These are phyloP conservation scores for Oreocharis arfaki DNA, from an alignment of 2,113 vertebrate species.

Conservation along the genomic window DNA sequence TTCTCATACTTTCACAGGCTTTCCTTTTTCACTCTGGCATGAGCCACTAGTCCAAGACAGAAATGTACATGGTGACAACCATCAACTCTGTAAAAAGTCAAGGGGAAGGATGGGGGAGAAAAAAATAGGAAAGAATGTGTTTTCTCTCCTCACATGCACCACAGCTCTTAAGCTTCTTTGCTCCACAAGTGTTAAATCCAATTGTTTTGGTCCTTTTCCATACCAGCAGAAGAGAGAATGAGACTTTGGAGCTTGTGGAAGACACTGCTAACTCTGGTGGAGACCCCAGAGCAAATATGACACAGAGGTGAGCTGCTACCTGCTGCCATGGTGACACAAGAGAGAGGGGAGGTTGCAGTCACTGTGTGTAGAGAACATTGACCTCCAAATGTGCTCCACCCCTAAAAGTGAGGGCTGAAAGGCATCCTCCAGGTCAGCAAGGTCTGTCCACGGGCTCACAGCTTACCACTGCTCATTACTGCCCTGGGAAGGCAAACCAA, in stretches of 20 bases:
- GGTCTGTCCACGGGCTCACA: neutral
- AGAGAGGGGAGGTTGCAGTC: neutral
- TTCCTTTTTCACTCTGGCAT: neutral
- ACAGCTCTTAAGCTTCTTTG: neutral
- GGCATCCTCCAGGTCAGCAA: neutral
- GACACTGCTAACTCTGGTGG: neutral
- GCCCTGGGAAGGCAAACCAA: neutral
- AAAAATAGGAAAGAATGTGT: neutral
- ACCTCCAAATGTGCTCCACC: neutral
- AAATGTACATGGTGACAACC: neutral
- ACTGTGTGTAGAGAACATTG: fast-evolving
- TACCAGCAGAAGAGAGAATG: neutral
- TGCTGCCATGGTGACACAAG: neutral
- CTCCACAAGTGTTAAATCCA: neutral
- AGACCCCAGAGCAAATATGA: neutral
- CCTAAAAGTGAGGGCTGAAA: neutral
- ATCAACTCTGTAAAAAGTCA: neutral
- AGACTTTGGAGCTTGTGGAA: neutral
- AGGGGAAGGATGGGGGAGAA: neutral
- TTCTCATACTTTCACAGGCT: neutral
- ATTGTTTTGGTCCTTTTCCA: neutral
- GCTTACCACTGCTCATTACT: neutral
- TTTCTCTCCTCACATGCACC: neutral
- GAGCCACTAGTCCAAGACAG: neutral
- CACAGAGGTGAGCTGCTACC: neutral